Base-by-base conservation (phyloP, 2,113 vertebrate genomes). In the Halichoeres trimaculatus region DNA sequence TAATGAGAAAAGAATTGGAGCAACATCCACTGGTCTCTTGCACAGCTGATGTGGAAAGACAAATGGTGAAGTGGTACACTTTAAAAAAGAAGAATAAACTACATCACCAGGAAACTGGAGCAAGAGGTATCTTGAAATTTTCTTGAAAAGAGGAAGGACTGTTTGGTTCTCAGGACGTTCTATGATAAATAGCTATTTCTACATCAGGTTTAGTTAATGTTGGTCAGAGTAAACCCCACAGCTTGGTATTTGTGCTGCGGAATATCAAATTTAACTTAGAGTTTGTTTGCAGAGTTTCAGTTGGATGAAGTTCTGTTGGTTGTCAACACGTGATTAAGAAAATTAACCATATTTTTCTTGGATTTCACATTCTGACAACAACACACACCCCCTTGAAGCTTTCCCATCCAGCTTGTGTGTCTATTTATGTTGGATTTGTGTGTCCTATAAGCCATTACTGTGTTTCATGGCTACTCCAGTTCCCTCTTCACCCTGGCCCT, bases 401-500 rank as follows among this genome's bases (percentile, higher is more conserved):
- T 76, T 74, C 22, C 12, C n/a, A 34, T 68, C 38, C 52, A 59
- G 43, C 17, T 16, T 58, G 75, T 66, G 51, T 54, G 57, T 63
- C 40, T 85, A 26, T 87, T 64, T 70, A 51, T 79, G 62, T 77
- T 45, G 19, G 30, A 13, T 56, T 36, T 54, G 65, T 73, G 74
- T 52, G 54, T 80, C 68, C 80, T 30, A 69, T 77, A 71, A 76
- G 65, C 84, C 80, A 82, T 85, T 83, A 70, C 75, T 73, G 26
- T 24, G 19, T 89, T 87, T 89, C 82, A 84, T 63, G 71, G 74
- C 73, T 87, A 70, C 75, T 81, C 79, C 55, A 71, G 63, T 87
- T 91, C 85, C 82, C 81, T 68, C 70, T 70, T 86, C 71, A 59
- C 76, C 72, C 75, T 55, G 83, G 81, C 80, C 80, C 55, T 70